phyloP scores from a whole-genome alignment of 2,113 vertebrate species.

The Ictidomys tridecemlineatus region DNA sequence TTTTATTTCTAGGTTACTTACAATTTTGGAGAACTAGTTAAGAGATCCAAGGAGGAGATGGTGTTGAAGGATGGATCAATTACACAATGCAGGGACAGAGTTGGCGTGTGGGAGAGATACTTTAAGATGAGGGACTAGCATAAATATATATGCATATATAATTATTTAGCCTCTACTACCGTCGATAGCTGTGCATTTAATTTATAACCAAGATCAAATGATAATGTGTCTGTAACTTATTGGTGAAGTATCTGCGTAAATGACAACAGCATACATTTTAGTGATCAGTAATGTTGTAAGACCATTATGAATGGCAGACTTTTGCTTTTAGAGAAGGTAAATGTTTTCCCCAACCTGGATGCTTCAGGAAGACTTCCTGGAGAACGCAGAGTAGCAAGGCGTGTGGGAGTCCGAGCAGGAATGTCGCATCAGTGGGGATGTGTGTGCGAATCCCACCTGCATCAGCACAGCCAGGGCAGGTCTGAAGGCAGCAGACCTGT shows the following conservation, averaged over 20 bases:
- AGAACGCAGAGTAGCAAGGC: background rate
- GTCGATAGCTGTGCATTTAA: background rate
- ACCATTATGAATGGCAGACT: no score
- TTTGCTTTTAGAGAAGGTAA: background rate
- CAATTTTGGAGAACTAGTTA: background rate
- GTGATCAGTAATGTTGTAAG: background rate
- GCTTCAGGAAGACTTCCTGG: no score
- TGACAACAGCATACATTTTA: background rate
- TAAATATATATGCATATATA: background rate
- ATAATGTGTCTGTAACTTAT: background rate
- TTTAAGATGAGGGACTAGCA: no score
- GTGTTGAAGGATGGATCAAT: background rate
- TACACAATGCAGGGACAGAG: background rate
- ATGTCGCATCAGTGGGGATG: no score
- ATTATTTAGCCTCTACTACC: background rate
- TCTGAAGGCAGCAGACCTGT: no score
- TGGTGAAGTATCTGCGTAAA: background rate
- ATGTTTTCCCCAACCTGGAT: background rate
- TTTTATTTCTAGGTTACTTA: background rate
- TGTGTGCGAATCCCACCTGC: no score
- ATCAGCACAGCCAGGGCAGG: no score
- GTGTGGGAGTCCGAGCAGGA: background rate
- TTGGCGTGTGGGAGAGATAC: rapidly evolving
- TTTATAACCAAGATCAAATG: background rate
- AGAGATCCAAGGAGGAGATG: background rate